These are phyloP conservation scores for Phyllopteryx taeniolatus DNA, from an alignment of 2,113 vertebrate species.

Conservation along the genomic window DNA sequence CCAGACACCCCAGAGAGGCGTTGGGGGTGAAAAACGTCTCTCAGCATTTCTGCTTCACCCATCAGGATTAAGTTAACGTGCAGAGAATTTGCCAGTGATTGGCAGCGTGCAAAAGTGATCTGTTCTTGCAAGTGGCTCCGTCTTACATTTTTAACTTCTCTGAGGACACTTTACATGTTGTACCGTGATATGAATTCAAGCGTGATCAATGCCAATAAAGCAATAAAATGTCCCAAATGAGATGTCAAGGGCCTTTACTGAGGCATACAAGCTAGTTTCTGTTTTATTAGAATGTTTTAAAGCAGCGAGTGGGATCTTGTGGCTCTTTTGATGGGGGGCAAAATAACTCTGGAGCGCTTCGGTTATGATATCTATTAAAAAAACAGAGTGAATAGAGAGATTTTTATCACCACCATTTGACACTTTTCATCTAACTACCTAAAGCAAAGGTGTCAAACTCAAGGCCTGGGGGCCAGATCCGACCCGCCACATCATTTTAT, in stretches of 20 bases:
- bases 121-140: not conserved
- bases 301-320: constrained; percentile 34
- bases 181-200: constrained; percentile 1
- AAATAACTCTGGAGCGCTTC: constrained; percentile 14
- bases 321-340: constrained; percentile 38
- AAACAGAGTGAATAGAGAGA: constrained; percentile 26
- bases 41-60: constrained; percentile 46
- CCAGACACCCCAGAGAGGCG: constrained; percentile 55
- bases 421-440: not conserved
- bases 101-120: constrained; percentile 5
- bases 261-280: constrained; percentile 1
- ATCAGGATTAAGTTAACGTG: constrained; percentile 33
- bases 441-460: not conserved
- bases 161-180: not conserved
- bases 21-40: constrained; percentile 42
- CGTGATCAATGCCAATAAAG: constrained; percentile 1
- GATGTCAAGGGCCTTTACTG: not conserved
- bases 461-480: not conserved
- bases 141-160: not conserved
- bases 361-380: constrained; percentile 47
- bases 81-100: constrained; percentile 13
- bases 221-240: constrained; percentile 2
- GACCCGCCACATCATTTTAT: not conserved
- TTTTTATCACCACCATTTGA: not conserved
- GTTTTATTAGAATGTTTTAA: constrained; percentile 51